Conservation (phyloP, 2,888 invertebrate species). For the Chaitophorus viminalis region DNA sequence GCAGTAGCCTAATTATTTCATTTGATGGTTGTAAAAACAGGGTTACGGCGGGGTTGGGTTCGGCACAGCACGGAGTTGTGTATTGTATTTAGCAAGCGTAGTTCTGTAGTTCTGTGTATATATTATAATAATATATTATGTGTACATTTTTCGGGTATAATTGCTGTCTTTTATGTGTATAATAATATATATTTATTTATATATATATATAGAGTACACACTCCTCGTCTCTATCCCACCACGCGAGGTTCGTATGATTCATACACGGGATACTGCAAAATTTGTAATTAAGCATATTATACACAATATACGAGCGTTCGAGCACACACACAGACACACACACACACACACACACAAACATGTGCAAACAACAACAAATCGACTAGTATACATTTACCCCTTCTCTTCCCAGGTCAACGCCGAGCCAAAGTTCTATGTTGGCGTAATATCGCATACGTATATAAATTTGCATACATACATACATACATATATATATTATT, state of each 20-base stretch:
- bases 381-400: too few relatives aligned
- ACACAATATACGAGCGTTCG: too few relatives aligned
- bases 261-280: constrained; percentile 42
- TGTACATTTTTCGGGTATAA: constrained; percentile 7
- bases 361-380: too few relatives aligned
- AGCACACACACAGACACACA: too few relatives aligned
- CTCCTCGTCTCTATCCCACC: background rate
- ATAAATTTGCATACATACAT: background rate
- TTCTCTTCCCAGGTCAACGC: too few relatives aligned
- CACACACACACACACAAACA: too few relatives aligned
- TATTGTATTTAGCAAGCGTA: background rate
- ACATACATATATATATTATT: background rate
- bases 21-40: constrained; percentile 43
- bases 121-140: background rate
- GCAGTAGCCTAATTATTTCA: too few relatives aligned
- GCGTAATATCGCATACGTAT: background rate
- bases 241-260: background rate
- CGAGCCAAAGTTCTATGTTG: background rate
- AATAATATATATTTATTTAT: too few relatives aligned
- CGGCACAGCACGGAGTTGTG: background rate
- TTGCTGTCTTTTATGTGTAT: constrained; percentile 33
- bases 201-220: background rate
- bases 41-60: too few relatives aligned
- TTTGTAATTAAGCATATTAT: constrained; percentile 42
- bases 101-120: background rate